These are phyloP conservation scores for Odocoileus hemionus DNA, from an alignment of 2,113 vertebrate genomes.

Conservation along the genomic window DNA sequence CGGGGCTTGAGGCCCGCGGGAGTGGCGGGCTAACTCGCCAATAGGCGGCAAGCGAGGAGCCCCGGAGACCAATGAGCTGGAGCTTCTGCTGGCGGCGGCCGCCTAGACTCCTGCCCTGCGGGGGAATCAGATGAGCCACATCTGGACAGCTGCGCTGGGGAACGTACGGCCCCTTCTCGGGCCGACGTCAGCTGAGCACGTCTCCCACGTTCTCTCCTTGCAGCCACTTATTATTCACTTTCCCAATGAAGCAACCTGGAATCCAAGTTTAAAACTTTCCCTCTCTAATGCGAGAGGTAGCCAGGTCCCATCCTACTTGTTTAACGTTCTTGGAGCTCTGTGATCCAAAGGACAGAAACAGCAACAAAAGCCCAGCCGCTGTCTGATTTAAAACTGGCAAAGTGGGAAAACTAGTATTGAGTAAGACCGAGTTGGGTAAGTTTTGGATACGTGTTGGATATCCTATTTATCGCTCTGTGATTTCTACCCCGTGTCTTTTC, in stretches of 20 bases:
- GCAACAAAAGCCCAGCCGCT: constrained; percentile 50
- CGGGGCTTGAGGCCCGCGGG: not conserved
- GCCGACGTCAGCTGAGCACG: constrained; percentile 19
- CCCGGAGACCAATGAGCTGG: constrained; percentile 50
- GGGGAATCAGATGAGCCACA: constrained; percentile 69
- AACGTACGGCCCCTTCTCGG: not conserved
- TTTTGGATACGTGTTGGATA: not conserved
- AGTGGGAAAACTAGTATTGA: constrained; percentile 51
- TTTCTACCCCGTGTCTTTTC: constrained; percentile 1
- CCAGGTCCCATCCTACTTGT: not conserved
- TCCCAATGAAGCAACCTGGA: constrained; percentile 1
- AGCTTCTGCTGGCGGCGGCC: not conserved
- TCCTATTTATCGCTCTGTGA: not conserved
- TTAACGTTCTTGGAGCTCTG: constrained; percentile 49
- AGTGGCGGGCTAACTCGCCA: constrained; percentile 40
- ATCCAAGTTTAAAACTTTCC: not conserved
- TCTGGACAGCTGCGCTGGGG: constrained; percentile 71
- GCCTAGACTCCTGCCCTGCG: not conserved
- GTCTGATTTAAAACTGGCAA: constrained; percentile 28
- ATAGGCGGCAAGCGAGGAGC: not conserved
- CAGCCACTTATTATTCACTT: not conserved
- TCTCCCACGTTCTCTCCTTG: constrained; percentile 47
- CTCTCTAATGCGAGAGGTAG: not conserved
- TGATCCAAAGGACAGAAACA: constrained; percentile 55
- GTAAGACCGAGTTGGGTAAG: constrained; percentile 70